Percentiles rank a stretch among this genome's conserved stretches.
These are phyloP conservation scores for Drosophila hydei DNA, from an alignment of 1,140 invertebrate genomes.

Conservation along the genomic window DNA sequence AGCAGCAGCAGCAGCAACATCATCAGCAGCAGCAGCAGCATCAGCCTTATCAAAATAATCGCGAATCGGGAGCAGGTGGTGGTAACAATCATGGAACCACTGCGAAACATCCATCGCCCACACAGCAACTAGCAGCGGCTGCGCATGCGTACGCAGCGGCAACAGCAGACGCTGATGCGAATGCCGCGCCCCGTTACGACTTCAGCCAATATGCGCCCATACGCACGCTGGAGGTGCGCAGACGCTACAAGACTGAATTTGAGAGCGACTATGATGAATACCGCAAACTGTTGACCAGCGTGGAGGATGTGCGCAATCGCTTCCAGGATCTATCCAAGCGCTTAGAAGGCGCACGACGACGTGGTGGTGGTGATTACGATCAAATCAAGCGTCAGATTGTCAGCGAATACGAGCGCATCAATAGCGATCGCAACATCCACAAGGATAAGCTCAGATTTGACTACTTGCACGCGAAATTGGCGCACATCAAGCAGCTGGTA, in stretches of 20 bases:
- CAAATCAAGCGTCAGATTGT: conserved; percentile 90
- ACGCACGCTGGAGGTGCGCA: conserved; percentile 89
- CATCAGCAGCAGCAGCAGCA: conserved; percentile 5
- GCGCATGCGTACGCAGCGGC: conserved; percentile 67
- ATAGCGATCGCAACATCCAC: conserved; percentile 89
- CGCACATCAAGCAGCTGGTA: conserved; percentile 94
- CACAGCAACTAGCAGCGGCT: conserved; percentile 74
- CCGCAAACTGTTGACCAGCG: conserved; percentile 88
- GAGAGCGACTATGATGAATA: conserved; percentile 94
- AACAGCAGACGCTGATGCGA: conserved; percentile 45
- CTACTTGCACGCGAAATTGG: conserved; percentile 94
- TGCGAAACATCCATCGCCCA: conserved; percentile 73
- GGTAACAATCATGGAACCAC: conserved; percentile 8
- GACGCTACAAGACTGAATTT: conserved; percentile 94
- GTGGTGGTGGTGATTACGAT: conserved; percentile 68
- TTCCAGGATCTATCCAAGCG: conserved; percentile 88
- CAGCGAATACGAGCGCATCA: conserved; percentile 91
- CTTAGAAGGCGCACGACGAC: conserved; percentile 55
- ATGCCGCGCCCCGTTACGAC: conserved; percentile 67
- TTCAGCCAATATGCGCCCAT: conserved; percentile 92
- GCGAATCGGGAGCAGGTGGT: conserved; percentile 3
- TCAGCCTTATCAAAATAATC: background rate
- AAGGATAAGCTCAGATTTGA: conserved; percentile 90
- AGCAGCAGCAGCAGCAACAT: conserved; percentile 27
- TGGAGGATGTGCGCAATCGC: conserved; percentile 90